Conservation (phyloP, 1,140 invertebrate species). For the Leptinotarsa defecta region DNA sequence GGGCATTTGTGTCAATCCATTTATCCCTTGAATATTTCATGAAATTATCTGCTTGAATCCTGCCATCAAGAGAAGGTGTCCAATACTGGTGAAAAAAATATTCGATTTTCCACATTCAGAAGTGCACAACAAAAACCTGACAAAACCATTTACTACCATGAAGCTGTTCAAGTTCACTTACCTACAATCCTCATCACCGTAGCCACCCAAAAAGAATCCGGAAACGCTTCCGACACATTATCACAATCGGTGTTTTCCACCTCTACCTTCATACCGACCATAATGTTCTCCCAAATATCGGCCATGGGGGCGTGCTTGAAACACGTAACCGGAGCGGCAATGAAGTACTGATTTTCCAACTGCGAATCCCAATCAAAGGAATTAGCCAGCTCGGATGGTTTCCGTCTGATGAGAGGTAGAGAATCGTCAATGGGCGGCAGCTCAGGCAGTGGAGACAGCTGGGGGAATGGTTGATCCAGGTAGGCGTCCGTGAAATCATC, state of each 20-base stretch:
- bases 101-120: no score
- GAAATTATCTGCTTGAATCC: no score
- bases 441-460: slow-evolving; percentile 53
- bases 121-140: no score
- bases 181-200: slow-evolving; percentile 86
- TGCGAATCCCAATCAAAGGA: slow-evolving; percentile 84
- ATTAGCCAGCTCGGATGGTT: slow-evolving; percentile 66
- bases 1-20: no score
- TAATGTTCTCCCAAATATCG: slow-evolving; percentile 92
- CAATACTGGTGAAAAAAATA: no score
- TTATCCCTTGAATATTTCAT: no score
- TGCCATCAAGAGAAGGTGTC: no score
- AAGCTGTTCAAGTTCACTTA: neutral
- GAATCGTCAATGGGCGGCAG: slow-evolving; percentile 56
- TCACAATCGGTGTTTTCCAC: slow-evolving; percentile 90
- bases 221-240: slow-evolving; percentile 74
- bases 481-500: slow-evolving; percentile 54
- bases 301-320: slow-evolving; percentile 91
- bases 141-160: no score
- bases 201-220: slow-evolving; percentile 93
- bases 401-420: slow-evolving; percentile 58
- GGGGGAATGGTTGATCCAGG: slow-evolving; percentile 59
- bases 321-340: slow-evolving; percentile 85
- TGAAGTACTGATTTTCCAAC: slow-evolving; percentile 74
- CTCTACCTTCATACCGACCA: slow-evolving; percentile 92